These are phyloP conservation scores for Trichonephila inaurata DNA, from an alignment of 1,140 invertebrate genomes.

Conservation along the genomic window DNA sequence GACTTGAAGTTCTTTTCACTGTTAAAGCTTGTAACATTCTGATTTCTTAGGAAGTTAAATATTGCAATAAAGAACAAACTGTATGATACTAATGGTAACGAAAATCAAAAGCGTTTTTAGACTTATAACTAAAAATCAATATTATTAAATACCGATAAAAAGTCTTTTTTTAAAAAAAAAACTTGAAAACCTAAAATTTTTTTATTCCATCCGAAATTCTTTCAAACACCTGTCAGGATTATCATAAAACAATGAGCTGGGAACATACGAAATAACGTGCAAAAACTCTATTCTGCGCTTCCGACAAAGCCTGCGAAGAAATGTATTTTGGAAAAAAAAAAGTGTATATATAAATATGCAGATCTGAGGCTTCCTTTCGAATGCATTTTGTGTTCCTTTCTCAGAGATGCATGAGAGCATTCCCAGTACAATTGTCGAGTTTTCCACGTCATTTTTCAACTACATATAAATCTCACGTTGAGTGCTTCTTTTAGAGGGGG, in stretches of 20 bases:
- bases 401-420: constrained; percentile 5
- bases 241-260: constrained; percentile 1
- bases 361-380: background rate
- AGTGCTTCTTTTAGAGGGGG: constrained; percentile 27
- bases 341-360: constrained; percentile 4
- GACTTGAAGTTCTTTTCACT: too few species aligned
- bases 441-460: constrained; percentile 26
- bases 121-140: too few species aligned
- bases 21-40: too few species aligned
- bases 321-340: background rate
- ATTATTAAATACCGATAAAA: too few species aligned
- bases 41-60: too few species aligned
- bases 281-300: background rate
- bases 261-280: background rate
- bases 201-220: background rate
- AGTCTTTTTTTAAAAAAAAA: too few species aligned
- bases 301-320: constrained; percentile 3
- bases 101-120: too few species aligned
- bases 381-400: constrained; percentile 3
- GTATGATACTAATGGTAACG: too few species aligned
- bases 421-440: constrained; percentile 33
- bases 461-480: constrained; percentile 26
- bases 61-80: too few species aligned
- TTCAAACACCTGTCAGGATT: background rate
- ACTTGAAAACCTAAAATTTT: background rate